Evolutionary conservation across 2,797 vertebrate species (phyloP), one percentile per base, ranked within the genome.

Genomic region (Crocodylus rhombifer): DNA sequence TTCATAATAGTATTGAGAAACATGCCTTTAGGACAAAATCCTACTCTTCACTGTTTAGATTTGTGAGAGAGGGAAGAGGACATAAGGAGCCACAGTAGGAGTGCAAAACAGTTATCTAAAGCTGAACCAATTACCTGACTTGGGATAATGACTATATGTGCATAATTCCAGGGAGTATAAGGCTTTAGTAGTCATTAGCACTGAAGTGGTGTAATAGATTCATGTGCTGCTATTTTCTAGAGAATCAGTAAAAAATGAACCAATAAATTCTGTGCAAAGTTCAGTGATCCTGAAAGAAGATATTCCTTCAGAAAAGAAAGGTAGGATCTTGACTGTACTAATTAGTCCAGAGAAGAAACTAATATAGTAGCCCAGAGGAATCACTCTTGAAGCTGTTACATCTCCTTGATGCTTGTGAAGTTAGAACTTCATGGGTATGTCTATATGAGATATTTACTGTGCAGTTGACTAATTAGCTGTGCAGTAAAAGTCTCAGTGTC

Each of bases 1-100:
- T 33, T 77, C 55, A 80, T 28, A 89, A 85, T 90, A 69, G 5
- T 30, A 84, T 55, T 4, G 13, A 89, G 74, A 73, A 84, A 14
- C 23, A 64, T 62, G 89, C 87, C 86, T 87, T 91, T 77, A 86
- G 58, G 14, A 84, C 1, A 3, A 90, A 77, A 9, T 80, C 81
- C 26, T 23, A 6, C 51, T 16, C n/a, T 84, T 30, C 89, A 14
- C 33, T 84, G 42, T 17, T 28, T 20, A 14, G 21, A 28, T 63
- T 36, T 60, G 28, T 51, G 28, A 16, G 28, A 51, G 11, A 36
- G 36, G 21, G 36, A 73, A 73, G 13, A 82, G 21, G 28, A 69
- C 78, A 65, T 26, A 17, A 77, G 28, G 69, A 14, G 28, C 33
- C 89, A 26, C 4, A 25, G 42, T 1, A 60, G 17, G 82, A 57